Conservation (phyloP, 2,888 invertebrate genomes). For the Eristalis intricaria region DNA sequence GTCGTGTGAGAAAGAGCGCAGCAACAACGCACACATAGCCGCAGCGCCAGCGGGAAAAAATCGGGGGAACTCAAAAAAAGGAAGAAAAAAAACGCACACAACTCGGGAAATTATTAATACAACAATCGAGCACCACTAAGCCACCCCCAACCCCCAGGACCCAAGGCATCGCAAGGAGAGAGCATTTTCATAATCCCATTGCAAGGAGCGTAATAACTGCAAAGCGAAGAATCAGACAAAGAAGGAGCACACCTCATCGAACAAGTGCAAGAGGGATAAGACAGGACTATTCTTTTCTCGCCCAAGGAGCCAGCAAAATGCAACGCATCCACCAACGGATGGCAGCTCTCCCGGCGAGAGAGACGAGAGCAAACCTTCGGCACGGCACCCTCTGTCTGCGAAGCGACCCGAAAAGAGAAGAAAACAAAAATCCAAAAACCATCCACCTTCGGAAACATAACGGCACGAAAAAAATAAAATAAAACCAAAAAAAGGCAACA, state of each 20-base stretch:
- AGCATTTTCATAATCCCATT: constrained; percentile 65
- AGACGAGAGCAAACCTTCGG: constrained; percentile 7
- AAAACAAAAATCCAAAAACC: constrained; percentile 17
- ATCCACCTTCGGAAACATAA: background rate
- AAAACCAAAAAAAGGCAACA: background rate
- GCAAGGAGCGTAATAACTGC: constrained; percentile 65
- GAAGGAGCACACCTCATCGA: constrained; percentile 13
- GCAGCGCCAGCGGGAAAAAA: background rate
- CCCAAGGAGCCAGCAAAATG: background rate
- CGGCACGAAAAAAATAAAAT: too few species aligned
- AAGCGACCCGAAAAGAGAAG: constrained; percentile 13
- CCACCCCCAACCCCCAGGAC: constrained; percentile 30
- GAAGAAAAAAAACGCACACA: background rate
- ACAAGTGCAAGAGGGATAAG: constrained; percentile 31
- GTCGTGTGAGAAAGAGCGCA: constrained; percentile 42
- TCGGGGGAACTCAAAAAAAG: background rate
- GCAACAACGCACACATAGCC: constrained; percentile 23
- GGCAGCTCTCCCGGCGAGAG: constrained; percentile 1
- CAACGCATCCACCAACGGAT: constrained; percentile 18
- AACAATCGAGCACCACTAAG: constrained; percentile 59
- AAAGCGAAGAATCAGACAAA: constrained; percentile 36
- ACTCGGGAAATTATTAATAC: constrained; percentile 65
- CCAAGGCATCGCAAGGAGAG: constrained; percentile 9
- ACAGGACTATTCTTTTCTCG: constrained; percentile 37
- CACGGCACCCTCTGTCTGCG: background rate